A percentile compares a stretch with the other conserved stretches of the same genome.
phyloP scores from a whole-genome alignment of 2,113 vertebrate genomes.

The Polypterus senegalus region DNA sequence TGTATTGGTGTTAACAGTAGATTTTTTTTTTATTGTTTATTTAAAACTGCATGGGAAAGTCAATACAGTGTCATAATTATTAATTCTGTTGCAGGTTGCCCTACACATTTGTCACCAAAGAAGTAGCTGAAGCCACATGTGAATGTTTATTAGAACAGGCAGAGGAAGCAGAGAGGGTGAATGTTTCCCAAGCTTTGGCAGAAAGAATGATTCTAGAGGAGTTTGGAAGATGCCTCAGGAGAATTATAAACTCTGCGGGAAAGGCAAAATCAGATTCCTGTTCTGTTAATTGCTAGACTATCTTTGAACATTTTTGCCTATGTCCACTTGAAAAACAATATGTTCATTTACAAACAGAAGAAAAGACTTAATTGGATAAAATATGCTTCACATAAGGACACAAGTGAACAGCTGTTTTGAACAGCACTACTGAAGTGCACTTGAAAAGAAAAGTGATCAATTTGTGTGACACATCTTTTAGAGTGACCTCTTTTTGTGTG shows the following conservation, averaged over 20 bases:
- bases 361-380: no score
- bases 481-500: neutral
- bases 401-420: no score
- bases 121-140: slow-evolving; percentile 87
- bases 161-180: slow-evolving; percentile 71
- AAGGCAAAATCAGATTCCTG: slow-evolving; percentile 86
- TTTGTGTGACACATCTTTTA: no score
- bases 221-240: slow-evolving; percentile 93
- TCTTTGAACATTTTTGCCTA: neutral
- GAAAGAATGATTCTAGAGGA: slow-evolving; percentile 91
- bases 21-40: no score
- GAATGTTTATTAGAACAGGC: slow-evolving; percentile 89
- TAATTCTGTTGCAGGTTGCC: slow-evolving; percentile 62
- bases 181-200: slow-evolving; percentile 68
- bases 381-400: no score
- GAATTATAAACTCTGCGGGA: slow-evolving; percentile 86
- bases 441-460: no score
- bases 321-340: no score
- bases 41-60: no score
- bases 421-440: neutral
- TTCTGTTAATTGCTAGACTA: slow-evolving; percentile 75
- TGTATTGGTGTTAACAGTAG: no score
- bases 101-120: slow-evolving; percentile 90
- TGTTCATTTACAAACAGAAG: no score
- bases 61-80: neutral